Conservation (phyloP, 2,113 vertebrate species). For the rat (Rattus norvegicus) region GRCr8 NC_086019.1:134530501-134531000, state of each 20-base stretch:
- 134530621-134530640: neutral
- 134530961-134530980: neutral
- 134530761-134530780: neutral
- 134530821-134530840: too few relatives aligned
- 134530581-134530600: neutral
- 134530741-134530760: neutral
- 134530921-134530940: neutral
- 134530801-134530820: too few relatives aligned
- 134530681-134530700: neutral
- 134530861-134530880: neutral
- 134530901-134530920: neutral
- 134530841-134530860: too few relatives aligned
- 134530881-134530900: neutral
- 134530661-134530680: neutral
- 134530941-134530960: neutral
- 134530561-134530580: neutral
- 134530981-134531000: neutral
- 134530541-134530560: neutral
- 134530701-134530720: neutral
- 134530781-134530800: neutral
- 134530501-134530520: neutral
- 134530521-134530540: neutral
- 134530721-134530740: neutral
- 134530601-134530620: neutral
- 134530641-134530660: too few relatives aligned